Evolutionary conservation across 2,888 invertebrate species (phyloP), one percentile per base, ranked within the genome.

Genomic region (Hyalella azteca): DNA sequence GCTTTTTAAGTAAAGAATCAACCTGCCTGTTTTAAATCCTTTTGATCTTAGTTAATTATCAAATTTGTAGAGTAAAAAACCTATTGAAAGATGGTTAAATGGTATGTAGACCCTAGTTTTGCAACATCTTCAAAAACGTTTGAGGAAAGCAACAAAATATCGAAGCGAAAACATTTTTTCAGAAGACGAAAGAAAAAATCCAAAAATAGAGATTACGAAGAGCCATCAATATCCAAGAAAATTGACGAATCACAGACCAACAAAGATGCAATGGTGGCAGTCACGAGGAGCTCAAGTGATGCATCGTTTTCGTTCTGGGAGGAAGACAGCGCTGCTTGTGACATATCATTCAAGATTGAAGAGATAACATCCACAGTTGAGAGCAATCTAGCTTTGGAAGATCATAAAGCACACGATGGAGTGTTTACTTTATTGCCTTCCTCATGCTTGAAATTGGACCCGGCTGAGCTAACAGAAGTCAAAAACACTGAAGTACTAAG

Each of bases 101-200:
- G 66, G 66, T 66, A 66, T 29, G 66, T 66, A 7, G 66, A 66
- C 26, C 66, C 66, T 7, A 36, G 19, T 7, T 66, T 66, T 36
- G 66, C 66, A n/a, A 7, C 19, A 36, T 19, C 66, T 9, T 66
- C 66, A 5, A 36, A 19, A 36, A 7, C 36, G 32, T 36, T 66
- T 29, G n/a, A 36, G 19, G 36, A 36, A 32, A 66, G 5, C 36
- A 36, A 7, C 9, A 66, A 36, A 22, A 19, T n/a, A 36, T 66
- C 66, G 4, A 66, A 66, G 66, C 32, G 36, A 36, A 66, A 66
- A 36, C 36, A 36, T 11, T 66, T 66, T 36, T 45, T 36, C 9
- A 29, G 32, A 13, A 36, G 7, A 32, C 26, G 13, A 22, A 22
- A 48, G 36, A 26, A 26, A 1, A 32, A 48, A 49, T 22, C 29